Base-by-base conservation (phyloP, 2,113 vertebrate genomes). In the Atherinomorus stipes region DNA sequence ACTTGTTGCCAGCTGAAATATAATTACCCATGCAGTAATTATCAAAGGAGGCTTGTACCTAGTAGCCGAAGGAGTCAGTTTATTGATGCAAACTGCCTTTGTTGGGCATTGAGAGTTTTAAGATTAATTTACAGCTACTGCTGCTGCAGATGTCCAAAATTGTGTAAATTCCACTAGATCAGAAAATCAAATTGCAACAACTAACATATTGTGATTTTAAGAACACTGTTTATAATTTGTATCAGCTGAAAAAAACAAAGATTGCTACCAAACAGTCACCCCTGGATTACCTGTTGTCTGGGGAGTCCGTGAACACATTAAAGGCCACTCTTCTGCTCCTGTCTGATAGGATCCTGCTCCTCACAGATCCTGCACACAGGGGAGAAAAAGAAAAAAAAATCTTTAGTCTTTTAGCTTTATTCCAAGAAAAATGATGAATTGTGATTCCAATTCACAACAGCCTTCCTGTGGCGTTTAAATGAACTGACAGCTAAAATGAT, bases 271-370 rank as follows among this genome's bases (percentile, higher is more conserved):
- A 8, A 19, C 18, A n/a, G 44, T 18, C 18, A 6, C 44, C n/a
- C 53, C n/a, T n/a, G 7, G 21, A 50, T 16, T 89, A 91, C 90
- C 91, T 89, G 90, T 81, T 64, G 85, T 88, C 71, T 91, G 88
- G 13, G 13, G 86, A 25, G 50, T 93, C 92, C 0, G 78, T 34
- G 47, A 92, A 85, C 0, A 53, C 58, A 69, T 93, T 94, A 80
- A 88, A 66, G 52, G 64, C 65, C 64, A 44, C 80, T 71, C 91
- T 93, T 54, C 74, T 84, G 80, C 49, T 85, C 59, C 84, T 80
- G 73, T 86, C 90, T 13, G 83, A 78, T 47, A 63, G 81, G 44
- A 58, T 78, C 76, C 80, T 91, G 54, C 76, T 87, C 78, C 89
- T 86, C 73, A 77, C 26, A 22, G 85, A 65, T 60, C 88, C 93